phyloP scores from a whole-genome alignment of 1,140 invertebrate species.

The Aphaenogaster ashmeadi region DNA sequence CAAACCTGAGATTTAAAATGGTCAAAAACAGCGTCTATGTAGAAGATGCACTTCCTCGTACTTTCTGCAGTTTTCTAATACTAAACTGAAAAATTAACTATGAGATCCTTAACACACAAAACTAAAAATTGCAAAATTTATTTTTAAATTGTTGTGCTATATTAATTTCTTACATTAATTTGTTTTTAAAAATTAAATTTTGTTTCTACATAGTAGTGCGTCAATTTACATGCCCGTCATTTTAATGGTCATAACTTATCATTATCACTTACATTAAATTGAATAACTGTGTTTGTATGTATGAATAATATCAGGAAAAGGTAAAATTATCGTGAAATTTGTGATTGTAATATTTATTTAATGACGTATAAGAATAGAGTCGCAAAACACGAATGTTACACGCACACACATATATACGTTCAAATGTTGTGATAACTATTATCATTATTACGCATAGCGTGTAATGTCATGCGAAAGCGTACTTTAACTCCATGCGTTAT shows the following conservation, averaged over 20 bases:
- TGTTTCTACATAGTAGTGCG: no score
- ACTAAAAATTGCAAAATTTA: not conserved
- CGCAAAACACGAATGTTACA: not conserved
- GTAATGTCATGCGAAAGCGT: not conserved
- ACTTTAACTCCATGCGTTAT: not conserved
- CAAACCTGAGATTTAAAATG: not conserved
- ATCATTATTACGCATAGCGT: not conserved
- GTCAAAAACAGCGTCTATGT: not conserved
- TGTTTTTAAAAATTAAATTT: not conserved
- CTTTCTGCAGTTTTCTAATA: not conserved
- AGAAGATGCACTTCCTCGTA: not conserved
- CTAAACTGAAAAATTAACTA: not conserved
- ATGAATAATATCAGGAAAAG: not conserved
- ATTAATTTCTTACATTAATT: conserved; percentile 4
- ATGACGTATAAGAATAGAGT: not conserved
- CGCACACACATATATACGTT: no score
- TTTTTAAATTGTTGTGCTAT: not conserved
- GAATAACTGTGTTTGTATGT: no score
- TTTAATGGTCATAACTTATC: not conserved
- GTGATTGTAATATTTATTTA: not conserved
- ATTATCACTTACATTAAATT: not conserved
- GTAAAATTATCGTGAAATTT: not conserved
- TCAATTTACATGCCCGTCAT: not conserved
- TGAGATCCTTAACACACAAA: not conserved
- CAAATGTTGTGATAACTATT: not conserved